Evolutionary conservation across 2,113 vertebrate species (phyloP), one percentile per base, ranked within the genome.

Genomic region (Megaleporinus macrocephalus): DNA sequence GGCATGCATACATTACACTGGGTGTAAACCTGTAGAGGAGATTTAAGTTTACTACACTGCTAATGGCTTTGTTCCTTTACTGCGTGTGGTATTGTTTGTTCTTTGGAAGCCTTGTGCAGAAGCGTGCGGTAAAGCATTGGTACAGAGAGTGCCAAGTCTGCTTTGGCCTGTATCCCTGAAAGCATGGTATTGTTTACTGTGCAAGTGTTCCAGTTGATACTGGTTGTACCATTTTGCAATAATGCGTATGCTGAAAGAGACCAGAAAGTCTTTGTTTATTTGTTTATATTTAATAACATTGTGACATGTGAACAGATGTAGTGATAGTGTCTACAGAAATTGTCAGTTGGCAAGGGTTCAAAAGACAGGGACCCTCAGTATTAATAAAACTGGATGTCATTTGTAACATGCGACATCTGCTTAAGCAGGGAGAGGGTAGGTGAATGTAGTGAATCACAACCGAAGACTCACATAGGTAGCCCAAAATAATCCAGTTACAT

Each of bases 51-150:
- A 70, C 22, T 73, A 44, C 75, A 18, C 20, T 12, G 22, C 7
- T 84, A 81, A 84, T 81, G 71, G 71, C 76, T 84, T 51, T 72
- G 79, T 78, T 74, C 22, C 73, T 70, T 75, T 69, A 59, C 68
- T 82, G 18, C 57, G 61, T 57, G 27, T 77, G 22, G 20, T n/a
- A 47, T 57, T 57, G 30, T 57, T 26, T 76, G 71, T 66, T 47
- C 65, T 69, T 76, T 33, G 33, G 27, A 61, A 70, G 30, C 61
- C 2, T 44, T 83, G 47, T 41, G 33, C 27, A 16, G 44, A 71
- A 18, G 36, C 41, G 66, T 15, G 9, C 55, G 36, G 27, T 13
- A 53, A 47, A 59, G 73, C 49, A n/a, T 13, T 68, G 30, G 29
- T 13, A 55, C 44, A 55, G 16, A 68, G 18, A 68, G 18, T 16